phyloP scores from a whole-genome alignment of 2,888 invertebrate species.

The Andrena praecox region DNA sequence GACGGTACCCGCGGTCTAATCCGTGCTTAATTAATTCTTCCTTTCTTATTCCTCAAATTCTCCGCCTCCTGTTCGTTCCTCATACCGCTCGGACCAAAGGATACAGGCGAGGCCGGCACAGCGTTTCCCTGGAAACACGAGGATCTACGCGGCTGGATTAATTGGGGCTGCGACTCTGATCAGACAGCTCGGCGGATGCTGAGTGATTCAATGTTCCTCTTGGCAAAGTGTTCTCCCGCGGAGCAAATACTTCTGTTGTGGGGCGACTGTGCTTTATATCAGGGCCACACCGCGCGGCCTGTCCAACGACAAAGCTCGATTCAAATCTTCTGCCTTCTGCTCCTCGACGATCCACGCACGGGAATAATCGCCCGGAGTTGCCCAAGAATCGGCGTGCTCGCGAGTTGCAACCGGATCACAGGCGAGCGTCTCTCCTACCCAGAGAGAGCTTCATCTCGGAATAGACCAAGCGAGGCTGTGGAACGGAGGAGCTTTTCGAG shows the following conservation, averaged over 20 bases:
- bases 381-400: slow-evolving; percentile 33
- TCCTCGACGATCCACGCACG: not conserved
- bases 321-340: not conserved
- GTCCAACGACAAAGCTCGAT: not conserved
- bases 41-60: not conserved
- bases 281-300: too few relatives aligned
- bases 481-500: slow-evolving; percentile 41
- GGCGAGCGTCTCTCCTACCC: slow-evolving; percentile 23
- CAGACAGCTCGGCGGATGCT: slow-evolving; percentile 6
- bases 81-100: not conserved
- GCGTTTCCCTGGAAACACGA: not conserved
- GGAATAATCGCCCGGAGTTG: slow-evolving; percentile 29
- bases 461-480: slow-evolving; percentile 48
- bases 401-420: slow-evolving; percentile 34
- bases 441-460: slow-evolving; percentile 53
- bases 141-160: slow-evolving; percentile 6
- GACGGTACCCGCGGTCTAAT: slow-evolving; percentile 35
- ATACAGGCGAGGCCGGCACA: not conserved
- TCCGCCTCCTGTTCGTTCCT: not conserved
- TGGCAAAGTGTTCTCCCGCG: not conserved
- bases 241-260: not conserved
- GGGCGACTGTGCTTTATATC: not conserved
- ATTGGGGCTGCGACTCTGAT: slow-evolving; percentile 13
- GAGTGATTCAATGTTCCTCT: not conserved
- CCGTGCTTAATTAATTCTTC: slow-evolving; percentile 54